phyloP scores from a whole-genome alignment of 2,797 vertebrate species.

The Coccyzus lansbergi region DNA sequence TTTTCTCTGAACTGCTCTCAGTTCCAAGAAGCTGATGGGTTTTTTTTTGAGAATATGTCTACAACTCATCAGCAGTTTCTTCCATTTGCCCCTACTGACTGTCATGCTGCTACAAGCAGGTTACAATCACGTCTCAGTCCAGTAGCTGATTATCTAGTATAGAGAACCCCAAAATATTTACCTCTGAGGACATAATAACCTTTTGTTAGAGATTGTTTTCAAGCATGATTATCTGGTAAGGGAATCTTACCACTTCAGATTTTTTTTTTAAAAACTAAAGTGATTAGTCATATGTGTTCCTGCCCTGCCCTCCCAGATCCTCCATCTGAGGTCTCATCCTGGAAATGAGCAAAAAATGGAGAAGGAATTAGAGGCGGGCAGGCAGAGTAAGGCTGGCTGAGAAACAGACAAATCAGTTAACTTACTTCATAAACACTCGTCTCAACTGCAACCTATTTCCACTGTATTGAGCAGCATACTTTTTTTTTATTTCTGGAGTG shows the following conservation, averaged over 20 bases:
- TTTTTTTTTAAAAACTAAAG: not conserved
- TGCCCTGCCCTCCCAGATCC: not conserved
- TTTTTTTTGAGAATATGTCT: not conserved
- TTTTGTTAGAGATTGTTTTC: conserved; percentile 43
- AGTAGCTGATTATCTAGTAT: not conserved
- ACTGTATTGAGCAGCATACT: not conserved
- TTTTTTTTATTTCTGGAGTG: not conserved
- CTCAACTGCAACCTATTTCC: not conserved
- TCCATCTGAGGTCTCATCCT: not conserved
- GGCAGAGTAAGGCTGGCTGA: not conserved
- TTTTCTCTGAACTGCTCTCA: not conserved
- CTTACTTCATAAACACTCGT: not conserved
- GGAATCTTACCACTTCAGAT: not conserved
- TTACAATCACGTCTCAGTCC: not conserved
- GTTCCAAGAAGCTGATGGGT: not conserved
- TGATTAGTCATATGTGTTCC: not conserved
- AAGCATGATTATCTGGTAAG: not conserved
- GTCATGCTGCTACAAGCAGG: not conserved
- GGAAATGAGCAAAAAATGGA: not conserved
- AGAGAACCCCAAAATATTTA: not conserved
- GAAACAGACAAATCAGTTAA: not conserved
- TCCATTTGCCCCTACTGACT: not conserved
- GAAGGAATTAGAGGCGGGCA: not conserved
- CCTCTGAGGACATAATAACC: not conserved
- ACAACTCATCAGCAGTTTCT: not conserved